Percentiles rank a stretch among this genome's conserved stretches.
phyloP scores from a whole-genome alignment of 2,113 vertebrate species.

The Eclectus roratus region DNA sequence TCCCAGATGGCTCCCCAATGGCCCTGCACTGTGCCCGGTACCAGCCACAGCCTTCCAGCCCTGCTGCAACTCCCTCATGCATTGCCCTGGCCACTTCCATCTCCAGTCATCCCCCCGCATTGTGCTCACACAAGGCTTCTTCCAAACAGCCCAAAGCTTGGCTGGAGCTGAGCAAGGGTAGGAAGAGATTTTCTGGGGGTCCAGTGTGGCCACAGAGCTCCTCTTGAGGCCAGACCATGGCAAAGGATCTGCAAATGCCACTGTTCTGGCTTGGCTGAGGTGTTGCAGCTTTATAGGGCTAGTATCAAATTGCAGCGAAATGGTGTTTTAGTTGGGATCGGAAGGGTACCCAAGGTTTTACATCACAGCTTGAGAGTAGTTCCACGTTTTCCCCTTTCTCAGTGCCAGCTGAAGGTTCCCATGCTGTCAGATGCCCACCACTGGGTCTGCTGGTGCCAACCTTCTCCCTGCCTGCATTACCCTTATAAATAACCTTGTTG shows the following conservation, averaged over 20 bases:
- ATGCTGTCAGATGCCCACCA: not conserved
- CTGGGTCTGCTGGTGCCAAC: not conserved
- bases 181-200: not conserved
- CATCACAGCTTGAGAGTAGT: not conserved
- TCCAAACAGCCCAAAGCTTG: not conserved
- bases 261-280: not conserved
- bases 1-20: conserved; percentile 70
- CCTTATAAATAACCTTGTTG: not conserved
- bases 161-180: not conserved
- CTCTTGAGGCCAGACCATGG: not conserved
- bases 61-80: conserved; percentile 4
- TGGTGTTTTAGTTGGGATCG: fast-evolving
- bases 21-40: conserved; percentile 17
- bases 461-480: not conserved
- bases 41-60: conserved; percentile 47
- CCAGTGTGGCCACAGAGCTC: not conserved
- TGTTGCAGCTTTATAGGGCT: not conserved
- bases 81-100: not conserved
- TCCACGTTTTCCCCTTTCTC: not conserved
- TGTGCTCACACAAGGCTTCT: not conserved
- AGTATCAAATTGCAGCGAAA: fast-evolving
- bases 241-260: not conserved
- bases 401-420: not conserved
- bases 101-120: not conserved
- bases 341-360: not conserved